Percentiles rank a stretch among this genome's conserved stretches.
phyloP scores from a whole-genome alignment of 2,797 vertebrate genomes.

The Okamejei kenojei region DNA sequence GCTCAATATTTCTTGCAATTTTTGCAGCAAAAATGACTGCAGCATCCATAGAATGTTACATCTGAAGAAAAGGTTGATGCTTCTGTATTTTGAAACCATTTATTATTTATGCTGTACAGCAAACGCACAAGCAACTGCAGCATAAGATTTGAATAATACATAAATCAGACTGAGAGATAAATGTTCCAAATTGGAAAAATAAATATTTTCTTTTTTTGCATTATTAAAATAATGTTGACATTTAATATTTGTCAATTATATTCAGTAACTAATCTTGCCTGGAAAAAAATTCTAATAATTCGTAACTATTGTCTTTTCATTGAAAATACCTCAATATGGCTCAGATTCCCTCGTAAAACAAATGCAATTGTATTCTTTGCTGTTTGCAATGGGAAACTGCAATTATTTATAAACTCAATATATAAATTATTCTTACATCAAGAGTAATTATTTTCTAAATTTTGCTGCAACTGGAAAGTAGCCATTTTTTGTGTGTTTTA shows the following conservation, averaged over 20 bases:
- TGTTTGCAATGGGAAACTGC: not conserved
- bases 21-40: not conserved
- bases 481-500: not conserved
- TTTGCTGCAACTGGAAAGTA: not conserved
- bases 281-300: not conserved
- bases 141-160: not conserved
- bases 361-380: not conserved
- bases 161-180: not conserved
- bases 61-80: conserved; percentile 1
- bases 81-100: conserved; percentile 12
- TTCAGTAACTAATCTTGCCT: not conserved
- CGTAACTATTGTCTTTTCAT: not conserved
- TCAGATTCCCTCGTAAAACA: not conserved
- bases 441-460: not conserved
- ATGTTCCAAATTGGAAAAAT: not conserved
- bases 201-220: not conserved
- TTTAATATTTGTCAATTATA: not conserved
- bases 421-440: not conserved
- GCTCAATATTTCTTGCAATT: too few species aligned
- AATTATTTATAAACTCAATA: not conserved
- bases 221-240: not conserved
- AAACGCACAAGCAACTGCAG: not conserved
- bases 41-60: too few species aligned
- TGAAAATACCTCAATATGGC: not conserved
- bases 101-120: not conserved